Percentiles rank a stretch among this genome's conserved stretches.
Evolutionary conservation across 2,797 vertebrate species (phyloP).

Genomic region (Onychomys leucogaster): DNA sequence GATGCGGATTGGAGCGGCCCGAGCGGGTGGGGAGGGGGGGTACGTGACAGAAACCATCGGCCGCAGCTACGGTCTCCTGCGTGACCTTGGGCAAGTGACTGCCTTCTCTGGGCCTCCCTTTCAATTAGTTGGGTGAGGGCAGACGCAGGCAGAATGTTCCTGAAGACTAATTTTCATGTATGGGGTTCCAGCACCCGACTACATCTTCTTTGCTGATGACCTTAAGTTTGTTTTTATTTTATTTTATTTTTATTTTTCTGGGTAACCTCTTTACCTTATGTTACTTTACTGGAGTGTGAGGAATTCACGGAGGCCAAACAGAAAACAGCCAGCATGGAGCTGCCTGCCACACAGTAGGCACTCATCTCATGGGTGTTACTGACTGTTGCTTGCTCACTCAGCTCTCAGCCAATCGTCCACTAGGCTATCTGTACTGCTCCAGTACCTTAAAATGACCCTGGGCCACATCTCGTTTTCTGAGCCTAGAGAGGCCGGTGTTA

Average conservation of each 20-base stretch:
- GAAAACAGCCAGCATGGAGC: neutral
- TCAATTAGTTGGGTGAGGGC: neutral
- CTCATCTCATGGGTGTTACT: neutral
- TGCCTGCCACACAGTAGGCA: neutral
- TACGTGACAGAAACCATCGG: neutral
- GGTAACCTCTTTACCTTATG: neutral
- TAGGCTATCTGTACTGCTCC: neutral
- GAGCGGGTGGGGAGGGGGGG: neutral
- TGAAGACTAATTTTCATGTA: neutral
- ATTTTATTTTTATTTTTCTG: too few relatives aligned
- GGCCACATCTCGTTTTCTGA: neutral
- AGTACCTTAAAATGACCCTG: neutral
- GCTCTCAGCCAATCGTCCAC: neutral
- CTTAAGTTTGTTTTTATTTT: neutral
- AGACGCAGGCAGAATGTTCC: neutral
- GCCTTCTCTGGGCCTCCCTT: constrained; percentile 18
- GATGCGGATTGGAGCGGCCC: constrained; percentile 67
- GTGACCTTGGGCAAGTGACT: constrained; percentile 78
- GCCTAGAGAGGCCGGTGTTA: neutral
- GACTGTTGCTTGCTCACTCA: neutral
- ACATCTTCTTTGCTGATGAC: neutral
- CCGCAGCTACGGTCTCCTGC: neutral
- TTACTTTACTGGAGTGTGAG: neutral
- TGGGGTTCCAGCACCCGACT: neutral
- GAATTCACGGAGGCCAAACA: neutral